Evolutionary conservation across 2,888 invertebrate genomes (phyloP).

Genomic region (Hirtodrosophila trivittata): DNA sequence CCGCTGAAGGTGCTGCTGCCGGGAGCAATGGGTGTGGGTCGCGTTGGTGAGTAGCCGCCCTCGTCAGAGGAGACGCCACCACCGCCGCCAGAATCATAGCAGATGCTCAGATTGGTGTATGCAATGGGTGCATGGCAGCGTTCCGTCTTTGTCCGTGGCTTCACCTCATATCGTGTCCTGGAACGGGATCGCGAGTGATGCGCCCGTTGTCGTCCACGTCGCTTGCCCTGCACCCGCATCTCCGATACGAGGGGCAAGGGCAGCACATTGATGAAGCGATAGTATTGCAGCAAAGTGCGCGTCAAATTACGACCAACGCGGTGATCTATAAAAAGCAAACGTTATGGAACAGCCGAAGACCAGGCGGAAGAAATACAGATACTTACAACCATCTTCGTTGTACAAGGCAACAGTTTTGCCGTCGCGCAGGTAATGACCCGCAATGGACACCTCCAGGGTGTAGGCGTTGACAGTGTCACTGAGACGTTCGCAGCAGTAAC

Average conservation of each 20-base stretch:
- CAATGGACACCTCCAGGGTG: slow-evolving; percentile 94
- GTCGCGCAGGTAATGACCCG: slow-evolving; percentile 91
- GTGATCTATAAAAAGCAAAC: slow-evolving; percentile 86
- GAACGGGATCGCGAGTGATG: slow-evolving; percentile 82
- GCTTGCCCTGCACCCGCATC: slow-evolving; percentile 80
- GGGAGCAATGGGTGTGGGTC: slow-evolving; percentile 72
- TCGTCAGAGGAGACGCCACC: slow-evolving; percentile 84
- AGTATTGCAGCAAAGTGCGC: slow-evolving; percentile 91
- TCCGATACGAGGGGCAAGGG: slow-evolving; percentile 84
- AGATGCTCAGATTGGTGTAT: slow-evolving; percentile 85
- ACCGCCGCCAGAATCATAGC: slow-evolving; percentile 84
- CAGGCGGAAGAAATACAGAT: not conserved
- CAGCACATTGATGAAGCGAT: slow-evolving; percentile 89
- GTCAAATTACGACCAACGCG: slow-evolving; percentile 91
- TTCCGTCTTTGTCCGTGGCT: slow-evolving; percentile 84
- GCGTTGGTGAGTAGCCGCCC: slow-evolving; percentile 82
- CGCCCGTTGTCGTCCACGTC: slow-evolving; percentile 81
- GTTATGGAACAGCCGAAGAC: not conserved
- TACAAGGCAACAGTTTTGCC: slow-evolving; percentile 91
- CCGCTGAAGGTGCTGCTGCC: slow-evolving; percentile 80
- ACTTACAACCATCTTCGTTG: slow-evolving; percentile 97
- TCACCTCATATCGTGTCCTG: slow-evolving; percentile 83
- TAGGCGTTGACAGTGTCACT: slow-evolving; percentile 94
- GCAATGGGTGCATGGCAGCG: slow-evolving; percentile 85
- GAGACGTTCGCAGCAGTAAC: slow-evolving; percentile 90